Base-by-base conservation (phyloP, 2,113 vertebrate genomes). In the Bos indicus region DNA sequence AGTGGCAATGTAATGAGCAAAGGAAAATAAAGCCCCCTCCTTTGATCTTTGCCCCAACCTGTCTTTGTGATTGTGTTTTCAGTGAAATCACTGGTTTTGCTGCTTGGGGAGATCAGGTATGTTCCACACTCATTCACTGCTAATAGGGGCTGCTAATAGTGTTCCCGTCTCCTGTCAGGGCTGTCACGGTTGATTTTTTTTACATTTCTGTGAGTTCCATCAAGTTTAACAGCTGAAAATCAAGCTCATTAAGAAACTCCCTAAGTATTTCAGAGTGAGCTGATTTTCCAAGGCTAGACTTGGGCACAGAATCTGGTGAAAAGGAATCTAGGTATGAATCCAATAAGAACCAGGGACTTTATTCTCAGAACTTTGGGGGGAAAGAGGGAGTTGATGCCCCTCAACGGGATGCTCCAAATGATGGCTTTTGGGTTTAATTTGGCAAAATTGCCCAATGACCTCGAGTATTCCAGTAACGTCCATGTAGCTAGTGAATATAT, bases 171-270 rank as follows among this genome's bases (percentile, higher is more conserved):
- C 83, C 56, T 97, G 83, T 92, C 91, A 98, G 13, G 7, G 19
- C 48, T 98, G 93, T 96, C 97, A 93, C 59, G 46, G 12, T 94
- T 90, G 23, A 96, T 94, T 94, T 74, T 91, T 88, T 92, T 82
- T 40, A 77, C 48, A 85, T 88, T 97, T 78, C 67, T 97, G 51
- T 89, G 74, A 83, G 13, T 93, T 97, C 30, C 82, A 71, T 93
- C 59, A 97, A 46, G 30, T 93, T 97, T 81, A 97, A 86, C 43
- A 93, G 93, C 33, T 96, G 60, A 95, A 97, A 98, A 96, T 97
- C 82, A 91, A 93, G n/a, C 36, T 90, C 36, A 96, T 97, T 91
- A 96, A 82, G 64, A 95, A 84, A 28, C 13, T 77, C 56, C 33
- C 81, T 89, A 77, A 96, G 81, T 95, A 92, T 96, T 95, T 93